Base-by-base conservation (phyloP, 2,113 vertebrate genomes). In the Barbus barbus region DNA sequence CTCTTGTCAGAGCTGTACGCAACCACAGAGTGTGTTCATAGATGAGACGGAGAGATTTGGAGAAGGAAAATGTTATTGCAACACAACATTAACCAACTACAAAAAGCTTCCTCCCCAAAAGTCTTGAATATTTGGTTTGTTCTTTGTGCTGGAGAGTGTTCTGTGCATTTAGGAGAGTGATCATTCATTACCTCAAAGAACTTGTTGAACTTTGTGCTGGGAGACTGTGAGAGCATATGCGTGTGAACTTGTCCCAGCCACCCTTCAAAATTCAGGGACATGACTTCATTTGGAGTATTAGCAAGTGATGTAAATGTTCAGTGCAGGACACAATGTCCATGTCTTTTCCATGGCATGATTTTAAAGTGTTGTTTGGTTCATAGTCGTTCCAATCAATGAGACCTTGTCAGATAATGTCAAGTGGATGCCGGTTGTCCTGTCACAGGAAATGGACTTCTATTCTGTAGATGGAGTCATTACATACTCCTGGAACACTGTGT, bases 31-130 rank as follows among this genome's bases (percentile, higher is more conserved):
- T 33, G 26, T 31, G 28, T 4, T 60, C 11, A 46, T 9, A 82
- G 26, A 81, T 56, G 38, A 81, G 41, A 46, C 13, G n/a, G 41
- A 61, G 81, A 61, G 82, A 81, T 82, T 16, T 71, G n/a, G 31
- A 82, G 80, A 71, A 82, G 13, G 80, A 8, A 82, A 53, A 71
- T 82, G 46, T 38, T 81, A 81, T 81, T 71, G 61, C 79, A 71
- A 81, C 63, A 71, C 4, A n/a, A n/a, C 46, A 71, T 81, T 53
- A 69, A 53, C 63, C 1, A 9, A 51, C 44, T 53, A 33, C 18
- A 65, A 9, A 12, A 22, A 11, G 36, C 16, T 22, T 80, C 60
- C 60, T 44, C 12, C 58, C 24, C 4, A 46, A 28, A 63, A 44
- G 8, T 26, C 77, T 41, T 63, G 31, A 46, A 24, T 79, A 24